Percentiles rank a stretch among this genome's conserved stretches.
These are phyloP conservation scores for Stegodyphus dumicola DNA, from an alignment of 1,140 invertebrate genomes.

Conservation along the genomic window DNA sequence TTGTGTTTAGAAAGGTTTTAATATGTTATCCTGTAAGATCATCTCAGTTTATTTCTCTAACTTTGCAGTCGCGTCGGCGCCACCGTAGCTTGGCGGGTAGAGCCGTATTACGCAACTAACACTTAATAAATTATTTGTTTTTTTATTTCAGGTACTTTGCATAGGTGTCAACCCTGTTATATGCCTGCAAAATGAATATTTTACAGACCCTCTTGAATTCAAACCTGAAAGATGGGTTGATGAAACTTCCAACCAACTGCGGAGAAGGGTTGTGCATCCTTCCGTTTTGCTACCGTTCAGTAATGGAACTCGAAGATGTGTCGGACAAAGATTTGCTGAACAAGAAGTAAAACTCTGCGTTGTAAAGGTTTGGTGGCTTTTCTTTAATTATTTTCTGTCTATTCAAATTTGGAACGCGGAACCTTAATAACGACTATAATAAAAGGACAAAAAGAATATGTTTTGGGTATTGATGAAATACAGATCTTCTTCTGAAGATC, in stretches of 20 bases:
- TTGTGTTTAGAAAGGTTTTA: too few relatives aligned
- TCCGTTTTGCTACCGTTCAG: conserved; percentile 88
- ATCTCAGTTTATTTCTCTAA: too few relatives aligned
- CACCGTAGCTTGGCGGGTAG: too few relatives aligned
- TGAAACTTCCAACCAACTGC: neutral
- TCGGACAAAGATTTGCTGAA: conserved; percentile 87
- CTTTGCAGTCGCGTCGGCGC: too few relatives aligned
- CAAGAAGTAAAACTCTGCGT: conserved; percentile 86
- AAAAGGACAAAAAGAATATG: too few relatives aligned
- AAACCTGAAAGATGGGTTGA: conserved; percentile 51
- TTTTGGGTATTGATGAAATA: too few relatives aligned
- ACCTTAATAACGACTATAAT: too few relatives aligned
- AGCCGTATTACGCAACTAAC: too few relatives aligned
- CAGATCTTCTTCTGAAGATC: too few relatives aligned
- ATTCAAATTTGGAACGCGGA: neutral
- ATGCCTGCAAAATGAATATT: conserved; percentile 80
- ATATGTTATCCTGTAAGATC: too few relatives aligned
- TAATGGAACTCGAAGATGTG: conserved; percentile 86
- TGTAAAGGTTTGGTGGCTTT: conserved; percentile 73
- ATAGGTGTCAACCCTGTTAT: conserved; percentile 86
- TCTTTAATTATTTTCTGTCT: too few relatives aligned
- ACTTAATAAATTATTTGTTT: too few relatives aligned
- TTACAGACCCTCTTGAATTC: conserved; percentile 77
- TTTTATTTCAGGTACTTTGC: conserved; percentile 80
- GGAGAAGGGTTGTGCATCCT: conserved; percentile 77